These are phyloP conservation scores for Macrotis lagotis DNA, from an alignment of 2,113 vertebrate species.

Conservation along the genomic window DNA sequence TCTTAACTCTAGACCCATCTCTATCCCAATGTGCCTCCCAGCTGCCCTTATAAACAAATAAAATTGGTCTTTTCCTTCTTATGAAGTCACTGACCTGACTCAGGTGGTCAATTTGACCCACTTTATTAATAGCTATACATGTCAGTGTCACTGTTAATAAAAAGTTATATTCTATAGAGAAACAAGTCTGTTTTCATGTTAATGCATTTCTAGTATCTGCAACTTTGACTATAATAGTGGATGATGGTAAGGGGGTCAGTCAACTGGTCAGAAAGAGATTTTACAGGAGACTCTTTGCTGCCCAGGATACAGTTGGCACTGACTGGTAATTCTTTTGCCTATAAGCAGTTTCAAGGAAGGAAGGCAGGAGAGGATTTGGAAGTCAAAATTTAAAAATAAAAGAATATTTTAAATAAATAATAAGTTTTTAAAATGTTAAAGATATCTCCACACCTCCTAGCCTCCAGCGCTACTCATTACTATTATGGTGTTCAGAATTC, in stretches of 20 bases:
- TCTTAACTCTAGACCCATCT: background rate
- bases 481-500: background rate
- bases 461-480: background rate
- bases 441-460: background rate
- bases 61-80: background rate
- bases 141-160: background rate
- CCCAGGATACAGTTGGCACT: background rate
- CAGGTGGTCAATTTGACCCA: background rate
- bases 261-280: background rate
- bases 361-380: background rate
- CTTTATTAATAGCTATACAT: background rate
- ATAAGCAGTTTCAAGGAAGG: background rate
- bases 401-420: no score
- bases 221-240: background rate
- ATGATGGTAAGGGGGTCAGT: background rate
- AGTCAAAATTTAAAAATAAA: no score
- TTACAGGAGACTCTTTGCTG: background rate
- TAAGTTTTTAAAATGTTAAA: no score
- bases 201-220: background rate
- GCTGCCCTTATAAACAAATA: background rate
- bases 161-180: background rate
- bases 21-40: background rate
- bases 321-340: background rate
- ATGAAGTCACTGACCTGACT: background rate
- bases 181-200: background rate